These are phyloP conservation scores for Saguinus midas DNA, from an alignment of 2,113 vertebrate genomes.

Conservation along the genomic window DNA sequence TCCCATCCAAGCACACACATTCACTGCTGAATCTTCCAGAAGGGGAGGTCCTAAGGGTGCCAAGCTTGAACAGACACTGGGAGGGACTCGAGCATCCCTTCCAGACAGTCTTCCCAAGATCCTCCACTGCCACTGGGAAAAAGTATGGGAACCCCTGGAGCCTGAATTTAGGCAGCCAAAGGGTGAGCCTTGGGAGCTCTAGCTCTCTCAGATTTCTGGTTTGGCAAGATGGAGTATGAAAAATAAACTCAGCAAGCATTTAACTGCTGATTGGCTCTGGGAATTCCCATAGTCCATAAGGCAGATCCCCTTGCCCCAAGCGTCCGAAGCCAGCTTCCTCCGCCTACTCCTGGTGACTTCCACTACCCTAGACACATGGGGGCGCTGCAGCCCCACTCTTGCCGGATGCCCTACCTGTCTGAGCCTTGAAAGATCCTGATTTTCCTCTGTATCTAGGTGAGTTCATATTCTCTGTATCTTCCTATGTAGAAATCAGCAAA, in stretches of 20 bases:
- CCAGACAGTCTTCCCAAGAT: not conserved
- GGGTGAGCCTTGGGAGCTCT: not conserved
- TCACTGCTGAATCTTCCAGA: not conserved
- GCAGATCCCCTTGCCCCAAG: not conserved
- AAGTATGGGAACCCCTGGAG: not conserved
- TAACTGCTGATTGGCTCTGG: not conserved
- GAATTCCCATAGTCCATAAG: not conserved
- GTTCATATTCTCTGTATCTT: not conserved
- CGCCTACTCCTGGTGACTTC: not conserved
- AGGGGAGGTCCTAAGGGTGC: not conserved
- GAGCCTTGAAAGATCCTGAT: fast-evolving
- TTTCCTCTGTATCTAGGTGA: not conserved
- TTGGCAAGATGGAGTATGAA: not conserved
- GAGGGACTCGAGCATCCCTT: not conserved
- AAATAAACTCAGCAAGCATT: not conserved
- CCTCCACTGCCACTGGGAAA: not conserved
- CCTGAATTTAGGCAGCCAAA: not conserved
- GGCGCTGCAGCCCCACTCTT: conserved; percentile 55
- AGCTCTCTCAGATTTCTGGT: not conserved
- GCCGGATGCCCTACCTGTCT: fast-evolving
- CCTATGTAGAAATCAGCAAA: not conserved
- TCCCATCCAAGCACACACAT: not conserved
- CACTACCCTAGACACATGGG: not conserved
- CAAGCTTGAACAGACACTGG: not conserved
- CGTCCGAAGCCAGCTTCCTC: fast-evolving